phyloP scores from a whole-genome alignment of 2,113 vertebrate genomes.

The Sclerurus mexicanus region DNA sequence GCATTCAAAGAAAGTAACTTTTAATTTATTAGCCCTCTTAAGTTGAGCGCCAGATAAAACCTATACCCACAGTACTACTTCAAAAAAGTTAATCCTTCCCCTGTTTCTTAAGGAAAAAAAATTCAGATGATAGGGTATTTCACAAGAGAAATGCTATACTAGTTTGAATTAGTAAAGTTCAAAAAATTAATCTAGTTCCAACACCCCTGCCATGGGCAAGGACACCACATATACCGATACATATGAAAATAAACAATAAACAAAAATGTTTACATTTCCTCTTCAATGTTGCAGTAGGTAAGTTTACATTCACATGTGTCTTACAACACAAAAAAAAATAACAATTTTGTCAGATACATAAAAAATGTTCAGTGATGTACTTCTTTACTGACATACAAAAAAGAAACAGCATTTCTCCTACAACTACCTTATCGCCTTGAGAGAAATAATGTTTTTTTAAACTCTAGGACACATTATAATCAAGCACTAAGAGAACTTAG shows the following conservation, averaged over 20 bases:
- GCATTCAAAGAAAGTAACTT: neutral
- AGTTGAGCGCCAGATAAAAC: neutral
- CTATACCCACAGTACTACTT: neutral
- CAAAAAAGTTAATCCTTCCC: neutral
- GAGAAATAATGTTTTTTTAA: neutral
- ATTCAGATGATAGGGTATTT: neutral
- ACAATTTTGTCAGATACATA: neutral
- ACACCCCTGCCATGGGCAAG: accelerated
- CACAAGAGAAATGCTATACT: neutral
- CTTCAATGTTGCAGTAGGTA: neutral
- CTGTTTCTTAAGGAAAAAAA: neutral
- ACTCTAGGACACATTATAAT: neutral
- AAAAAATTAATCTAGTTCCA: neutral
- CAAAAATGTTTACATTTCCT: neutral
- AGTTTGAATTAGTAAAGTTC: neutral
- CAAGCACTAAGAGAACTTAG: neutral
- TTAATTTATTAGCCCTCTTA: neutral
- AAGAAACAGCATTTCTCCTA: neutral
- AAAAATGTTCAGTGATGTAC: neutral
- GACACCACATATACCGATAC: neutral
- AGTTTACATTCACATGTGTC: neutral
- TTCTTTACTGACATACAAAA: neutral
- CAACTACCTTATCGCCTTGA: neutral
- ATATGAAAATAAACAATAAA: neutral
- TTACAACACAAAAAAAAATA: neutral